These are phyloP conservation scores for Drosophila equinoxialis DNA, from an alignment of 1,140 invertebrate species.

Conservation along the genomic window DNA sequence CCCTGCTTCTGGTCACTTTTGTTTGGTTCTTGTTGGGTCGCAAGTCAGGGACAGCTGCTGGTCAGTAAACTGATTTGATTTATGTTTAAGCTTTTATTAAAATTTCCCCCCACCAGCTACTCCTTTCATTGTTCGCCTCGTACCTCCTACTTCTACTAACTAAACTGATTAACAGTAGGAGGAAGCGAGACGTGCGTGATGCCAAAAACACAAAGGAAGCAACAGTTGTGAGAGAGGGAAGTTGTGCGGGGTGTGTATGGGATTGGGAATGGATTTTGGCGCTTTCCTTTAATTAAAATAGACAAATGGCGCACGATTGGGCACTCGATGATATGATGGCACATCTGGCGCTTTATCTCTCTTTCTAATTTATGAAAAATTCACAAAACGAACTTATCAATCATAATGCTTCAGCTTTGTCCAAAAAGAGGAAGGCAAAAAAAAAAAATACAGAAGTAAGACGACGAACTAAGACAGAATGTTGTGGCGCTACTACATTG, in stretches of 20 bases:
- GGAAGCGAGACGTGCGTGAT: conserved; percentile 60
- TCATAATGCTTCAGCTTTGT: conserved; percentile 65
- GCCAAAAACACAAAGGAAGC: conserved; percentile 44
- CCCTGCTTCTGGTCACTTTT: background rate
- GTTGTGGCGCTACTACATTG: conserved; percentile 58
- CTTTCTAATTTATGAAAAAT: conserved; percentile 80
- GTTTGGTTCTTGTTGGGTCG: background rate
- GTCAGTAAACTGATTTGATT: conserved; percentile 68
- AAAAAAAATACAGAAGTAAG: background rate
- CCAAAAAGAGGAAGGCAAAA: background rate
- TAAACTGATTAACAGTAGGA: conserved; percentile 65
- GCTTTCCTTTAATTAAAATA: conserved; percentile 77
- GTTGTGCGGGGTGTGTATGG: background rate
- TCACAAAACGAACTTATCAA: conserved; percentile 81
- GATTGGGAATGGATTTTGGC: conserved; percentile 33
- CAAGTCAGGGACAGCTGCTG: conserved; percentile 62
- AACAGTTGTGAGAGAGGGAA: conserved; percentile 1
- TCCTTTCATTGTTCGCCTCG: background rate
- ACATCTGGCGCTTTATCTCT: conserved; percentile 53
- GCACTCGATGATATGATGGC: conserved; percentile 58
- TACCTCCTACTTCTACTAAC: conserved; percentile 19
- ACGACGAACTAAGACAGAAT: conserved; percentile 10
- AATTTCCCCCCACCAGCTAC: conserved; percentile 45
- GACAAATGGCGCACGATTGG: conserved; percentile 80
- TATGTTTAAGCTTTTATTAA: conserved; percentile 75